Conservation (phyloP, 2,113 vertebrate genomes). For the Garra rufa region DNA sequence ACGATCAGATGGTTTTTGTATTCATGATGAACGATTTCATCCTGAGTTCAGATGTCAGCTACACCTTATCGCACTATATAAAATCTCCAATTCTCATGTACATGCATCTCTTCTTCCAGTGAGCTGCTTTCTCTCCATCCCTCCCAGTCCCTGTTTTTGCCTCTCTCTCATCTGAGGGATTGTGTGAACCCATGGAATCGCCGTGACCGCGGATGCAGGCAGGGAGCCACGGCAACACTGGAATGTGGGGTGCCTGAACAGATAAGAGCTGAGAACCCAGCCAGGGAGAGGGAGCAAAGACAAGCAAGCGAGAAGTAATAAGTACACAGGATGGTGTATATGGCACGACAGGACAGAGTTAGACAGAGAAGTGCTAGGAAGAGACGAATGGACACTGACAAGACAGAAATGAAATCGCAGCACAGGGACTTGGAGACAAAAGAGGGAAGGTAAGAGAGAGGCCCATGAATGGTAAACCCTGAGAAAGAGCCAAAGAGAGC, state of each 20-base stretch:
- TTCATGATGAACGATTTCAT: not conserved
- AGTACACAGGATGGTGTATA: conserved; percentile 54
- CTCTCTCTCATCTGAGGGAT: conserved; percentile 71
- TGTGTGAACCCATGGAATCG: conserved; percentile 82
- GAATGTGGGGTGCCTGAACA: conserved; percentile 83
- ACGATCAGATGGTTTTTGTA: not conserved
- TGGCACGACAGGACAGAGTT: conserved; percentile 37
- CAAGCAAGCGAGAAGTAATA: conserved; percentile 48
- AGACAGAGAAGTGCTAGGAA: conserved; percentile 33
- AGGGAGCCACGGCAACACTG: conserved; percentile 80
- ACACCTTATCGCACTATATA: not conserved
- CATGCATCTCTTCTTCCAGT: conserved; percentile 52
- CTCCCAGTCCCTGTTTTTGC: conserved; percentile 48
- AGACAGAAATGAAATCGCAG: conserved; percentile 16
- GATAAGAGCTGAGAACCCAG: conserved; percentile 82
- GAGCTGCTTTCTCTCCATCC: conserved; percentile 42
- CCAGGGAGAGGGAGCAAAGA: conserved; percentile 66
- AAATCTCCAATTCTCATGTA: conserved; percentile 49
- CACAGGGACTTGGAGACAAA: conserved; percentile 21
- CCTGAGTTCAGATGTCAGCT: conserved; percentile 18
- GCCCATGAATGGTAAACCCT: conserved; percentile 69
- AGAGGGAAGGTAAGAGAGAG: conserved; percentile 64
- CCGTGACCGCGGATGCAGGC: conserved; percentile 83
- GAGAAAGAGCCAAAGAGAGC: conserved; percentile 71
- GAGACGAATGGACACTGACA: conserved; percentile 29